A percentile compares a stretch with the other conserved stretches of the same genome.
Conservation (phyloP, 2,888 invertebrate genomes). For the Oligia latruncula region DNA sequence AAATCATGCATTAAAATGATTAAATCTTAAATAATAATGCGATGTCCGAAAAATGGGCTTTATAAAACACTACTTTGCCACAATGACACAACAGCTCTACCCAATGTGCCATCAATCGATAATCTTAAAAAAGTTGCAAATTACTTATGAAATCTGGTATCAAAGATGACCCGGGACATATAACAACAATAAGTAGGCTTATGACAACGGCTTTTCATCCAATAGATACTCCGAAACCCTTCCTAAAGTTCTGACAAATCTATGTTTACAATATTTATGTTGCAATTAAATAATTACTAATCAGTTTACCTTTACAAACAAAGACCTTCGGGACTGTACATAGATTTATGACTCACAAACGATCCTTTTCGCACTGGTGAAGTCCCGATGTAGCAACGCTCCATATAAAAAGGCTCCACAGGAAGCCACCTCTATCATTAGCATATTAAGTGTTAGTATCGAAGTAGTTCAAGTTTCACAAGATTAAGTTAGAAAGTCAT, state of each 20-base stretch:
- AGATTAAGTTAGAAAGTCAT: slow-evolving; percentile 28
- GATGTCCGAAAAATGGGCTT: neutral
- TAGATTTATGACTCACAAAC: slow-evolving; percentile 20
- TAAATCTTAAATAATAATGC: neutral
- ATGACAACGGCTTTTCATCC: too few species aligned
- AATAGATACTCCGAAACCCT: neutral
- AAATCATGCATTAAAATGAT: too few species aligned
- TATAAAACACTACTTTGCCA: neutral
- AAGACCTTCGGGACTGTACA: neutral
- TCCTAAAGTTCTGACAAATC: neutral
- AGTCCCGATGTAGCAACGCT: slow-evolving; percentile 42
- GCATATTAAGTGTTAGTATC: neutral
- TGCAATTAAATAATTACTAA: slow-evolving; percentile 29
- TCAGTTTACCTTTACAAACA: slow-evolving; percentile 12
- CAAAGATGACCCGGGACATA: too few species aligned
- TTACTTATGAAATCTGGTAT: too few species aligned
- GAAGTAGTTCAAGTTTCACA: slow-evolving; percentile 4
- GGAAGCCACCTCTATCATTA: slow-evolving; percentile 13
- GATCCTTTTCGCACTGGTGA: slow-evolving; percentile 25
- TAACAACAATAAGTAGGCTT: too few species aligned
- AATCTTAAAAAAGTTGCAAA: too few species aligned
- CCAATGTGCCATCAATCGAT: too few species aligned
- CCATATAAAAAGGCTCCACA: slow-evolving; percentile 45
- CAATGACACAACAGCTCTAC: neutral
- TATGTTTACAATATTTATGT: slow-evolving; percentile 9